Evolutionary conservation across 2,113 vertebrate species (phyloP), one percentile per base, ranked within the genome.

Genomic region (Chionomys nivalis): DNA sequence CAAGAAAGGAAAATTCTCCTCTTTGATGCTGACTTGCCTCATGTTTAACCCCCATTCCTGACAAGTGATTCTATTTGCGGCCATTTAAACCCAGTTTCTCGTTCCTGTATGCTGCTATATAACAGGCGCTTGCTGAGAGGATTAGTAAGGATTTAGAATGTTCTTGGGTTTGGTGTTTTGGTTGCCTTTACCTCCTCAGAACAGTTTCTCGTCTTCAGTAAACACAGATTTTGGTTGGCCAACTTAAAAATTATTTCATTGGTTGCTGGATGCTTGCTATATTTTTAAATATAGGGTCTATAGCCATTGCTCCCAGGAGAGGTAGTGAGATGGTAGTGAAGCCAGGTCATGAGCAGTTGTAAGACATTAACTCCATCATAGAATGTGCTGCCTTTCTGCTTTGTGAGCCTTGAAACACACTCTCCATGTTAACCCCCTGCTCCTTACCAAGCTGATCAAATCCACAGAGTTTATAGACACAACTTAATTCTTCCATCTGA

Each of bases 131-230:
- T 42, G 28, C 72, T 28, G 42, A 96, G 66, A 28, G 66, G 73
- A 70, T 21, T 2, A 58, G 28, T 47, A 70, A 95, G 49, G 68
- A 55, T 26, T 7, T 28, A 49, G 10, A 26, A 8, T 47, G 52
- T 28, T 24, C 24, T 91, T 91, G 9, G 33, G 19, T 73, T 82
- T 42, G 55, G 47, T 72, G 14, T 85, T 89, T 81, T 47, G 76
- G 89, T 92, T 93, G 90, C 19, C 81, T 87, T 88, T 42, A 65
- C n/a, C 31, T 89, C 83, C 39, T 79, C 42, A 52, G 36, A 83
- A 42, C 39, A 52, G 63, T 49, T 97, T 81, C 92, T 77, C 21
- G 72, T 78, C 44, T 24, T 78, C 13, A 21, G 11, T 76, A 83
- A 66, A 31, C 44, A 47, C 10, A 11, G 49, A 39, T 76, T 89